Conservation (phyloP, 2,113 vertebrate genomes). For the crab-eating macaque (Macaca fascicularis) region DNA sequence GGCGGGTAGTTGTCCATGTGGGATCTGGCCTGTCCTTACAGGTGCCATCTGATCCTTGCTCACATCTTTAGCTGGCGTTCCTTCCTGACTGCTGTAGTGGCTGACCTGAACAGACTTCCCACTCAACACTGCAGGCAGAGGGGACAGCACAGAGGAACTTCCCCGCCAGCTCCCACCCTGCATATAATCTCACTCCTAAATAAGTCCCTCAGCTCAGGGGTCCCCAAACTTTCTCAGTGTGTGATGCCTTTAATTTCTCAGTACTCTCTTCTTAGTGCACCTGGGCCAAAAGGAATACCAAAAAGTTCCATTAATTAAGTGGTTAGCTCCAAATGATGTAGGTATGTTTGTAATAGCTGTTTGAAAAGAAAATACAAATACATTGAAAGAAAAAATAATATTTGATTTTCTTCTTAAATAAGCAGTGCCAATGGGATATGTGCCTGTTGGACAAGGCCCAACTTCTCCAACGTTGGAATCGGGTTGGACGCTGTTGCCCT, state of each 20-base stretch:
- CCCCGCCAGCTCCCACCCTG: rapidly evolving
- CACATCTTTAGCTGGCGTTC: background rate
- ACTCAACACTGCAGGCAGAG: rapidly evolving
- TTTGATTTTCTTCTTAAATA: background rate
- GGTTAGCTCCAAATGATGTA: background rate
- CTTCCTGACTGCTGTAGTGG: background rate
- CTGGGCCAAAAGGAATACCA: background rate
- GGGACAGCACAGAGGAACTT: rapidly evolving
- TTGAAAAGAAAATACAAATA: background rate
- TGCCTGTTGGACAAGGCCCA: background rate
- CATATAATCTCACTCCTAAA: no score
- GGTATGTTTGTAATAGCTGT: background rate
- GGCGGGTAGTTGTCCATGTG: no score
- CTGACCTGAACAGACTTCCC: background rate
- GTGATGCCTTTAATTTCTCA: rapidly evolving
- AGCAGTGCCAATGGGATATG: background rate
- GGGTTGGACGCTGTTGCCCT: background rate
- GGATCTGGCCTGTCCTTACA: background rate
- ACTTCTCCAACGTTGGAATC: background rate
- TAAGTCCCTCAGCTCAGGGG: background rate
- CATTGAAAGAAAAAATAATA: background rate
- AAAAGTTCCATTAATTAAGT: background rate
- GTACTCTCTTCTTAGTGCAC: background rate
- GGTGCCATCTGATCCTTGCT: background rate
- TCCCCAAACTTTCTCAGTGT: background rate